Evolutionary conservation across 23 tunicate species (phyloP).

Genomic region (Styela plicata): DNA sequence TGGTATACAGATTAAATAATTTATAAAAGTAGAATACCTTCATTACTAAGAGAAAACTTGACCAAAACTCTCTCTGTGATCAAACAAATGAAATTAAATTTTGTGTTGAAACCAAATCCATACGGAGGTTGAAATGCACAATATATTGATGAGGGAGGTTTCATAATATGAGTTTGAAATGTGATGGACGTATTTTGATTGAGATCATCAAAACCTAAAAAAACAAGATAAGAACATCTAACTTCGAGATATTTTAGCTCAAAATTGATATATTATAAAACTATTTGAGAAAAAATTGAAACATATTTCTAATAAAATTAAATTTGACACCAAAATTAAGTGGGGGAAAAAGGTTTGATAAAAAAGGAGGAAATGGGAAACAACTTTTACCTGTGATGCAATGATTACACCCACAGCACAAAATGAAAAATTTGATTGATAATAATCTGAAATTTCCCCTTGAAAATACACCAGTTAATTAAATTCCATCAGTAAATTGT

Average conservation of each 20-base stretch:
- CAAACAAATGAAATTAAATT: neutral
- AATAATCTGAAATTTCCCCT: too few relatives aligned
- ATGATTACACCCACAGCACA: too few relatives aligned
- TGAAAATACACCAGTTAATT: too few relatives aligned
- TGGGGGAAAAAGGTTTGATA: too few relatives aligned
- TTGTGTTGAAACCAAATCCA: neutral
- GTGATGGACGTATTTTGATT: constrained; percentile 2
- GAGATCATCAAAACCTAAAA: neutral
- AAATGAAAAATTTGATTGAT: neutral
- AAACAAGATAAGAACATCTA: neutral
- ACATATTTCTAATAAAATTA: too few relatives aligned
- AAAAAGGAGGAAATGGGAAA: too few relatives aligned
- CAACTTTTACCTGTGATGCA: too few relatives aligned
- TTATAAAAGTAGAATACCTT: neutral
- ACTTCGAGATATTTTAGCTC: neutral
- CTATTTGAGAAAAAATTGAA: neutral
- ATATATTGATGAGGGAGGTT: neutral
- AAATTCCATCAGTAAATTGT: too few relatives aligned
- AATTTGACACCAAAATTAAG: too few relatives aligned
- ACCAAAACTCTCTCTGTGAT: neutral
- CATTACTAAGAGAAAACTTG: neutral
- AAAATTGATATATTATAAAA: neutral
- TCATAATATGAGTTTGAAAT: neutral
- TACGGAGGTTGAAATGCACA: neutral
- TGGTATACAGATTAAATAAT: neutral